Conservation (phyloP, 1,140 invertebrate species). For the Drosophila pachea region DNA sequence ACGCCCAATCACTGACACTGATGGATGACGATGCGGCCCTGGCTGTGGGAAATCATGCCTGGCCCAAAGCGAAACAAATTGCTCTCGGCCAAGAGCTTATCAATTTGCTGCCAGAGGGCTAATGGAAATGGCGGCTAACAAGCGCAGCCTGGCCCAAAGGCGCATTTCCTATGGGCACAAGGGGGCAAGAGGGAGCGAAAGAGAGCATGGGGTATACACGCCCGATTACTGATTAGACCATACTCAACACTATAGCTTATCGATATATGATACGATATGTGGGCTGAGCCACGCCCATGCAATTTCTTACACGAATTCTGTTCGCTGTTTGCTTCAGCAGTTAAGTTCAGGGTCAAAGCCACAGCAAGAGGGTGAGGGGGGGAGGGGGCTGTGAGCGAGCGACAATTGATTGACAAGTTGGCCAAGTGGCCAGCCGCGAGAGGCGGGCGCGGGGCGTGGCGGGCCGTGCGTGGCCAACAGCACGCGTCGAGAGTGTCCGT, state of each 20-base stretch:
- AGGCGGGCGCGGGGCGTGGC: not conserved
- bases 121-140: not conserved
- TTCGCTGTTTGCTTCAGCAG: slow-evolving; percentile 17
- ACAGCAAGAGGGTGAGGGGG: slow-evolving; percentile 6
- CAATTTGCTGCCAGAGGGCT: slow-evolving; percentile 5
- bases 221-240: no score
- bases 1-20: slow-evolving; percentile 29
- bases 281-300: no score
- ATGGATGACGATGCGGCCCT: slow-evolving; percentile 27
- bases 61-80: slow-evolving; percentile 2
- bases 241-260: no score
- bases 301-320: slow-evolving; percentile 8
- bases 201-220: no score
- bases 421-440: slow-evolving; percentile 35
- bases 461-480: slow-evolving; percentile 29
- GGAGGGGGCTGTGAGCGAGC: slow-evolving; percentile 19
- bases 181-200: no score
- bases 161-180: no score
- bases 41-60: not conserved
- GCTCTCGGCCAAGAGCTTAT: slow-evolving; percentile 22
- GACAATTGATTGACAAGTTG: slow-evolving; percentile 74
- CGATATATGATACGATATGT: no score
- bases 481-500: slow-evolving; percentile 34
- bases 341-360: slow-evolving; percentile 59
- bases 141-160: not conserved